phyloP scores from a whole-genome alignment of 2,888 invertebrate genomes.

The Caenorhabditis sulstoni region DNA sequence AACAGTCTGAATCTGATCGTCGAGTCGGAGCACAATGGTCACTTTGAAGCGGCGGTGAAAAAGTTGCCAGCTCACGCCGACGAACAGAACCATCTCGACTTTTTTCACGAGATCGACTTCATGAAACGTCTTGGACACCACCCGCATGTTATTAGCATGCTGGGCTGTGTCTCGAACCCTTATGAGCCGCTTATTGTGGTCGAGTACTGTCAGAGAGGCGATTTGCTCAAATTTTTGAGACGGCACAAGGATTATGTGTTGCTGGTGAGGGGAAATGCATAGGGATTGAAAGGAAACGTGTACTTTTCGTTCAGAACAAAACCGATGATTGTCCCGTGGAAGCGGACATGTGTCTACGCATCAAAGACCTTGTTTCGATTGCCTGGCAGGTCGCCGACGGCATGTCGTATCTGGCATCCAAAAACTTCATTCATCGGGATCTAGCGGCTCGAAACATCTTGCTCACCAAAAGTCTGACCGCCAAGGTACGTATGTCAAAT shows the following conservation, averaged over 20 bases:
- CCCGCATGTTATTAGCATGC: constrained; percentile 71
- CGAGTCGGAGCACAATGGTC: constrained; percentile 60
- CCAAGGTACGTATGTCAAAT: constrained; percentile 61
- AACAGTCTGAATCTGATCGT: constrained; percentile 50
- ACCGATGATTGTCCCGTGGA: constrained; percentile 68
- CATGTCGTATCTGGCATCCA: constrained; percentile 70
- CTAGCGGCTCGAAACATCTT: constrained; percentile 72
- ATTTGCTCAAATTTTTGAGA: constrained; percentile 69
- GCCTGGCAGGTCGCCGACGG: constrained; percentile 75
- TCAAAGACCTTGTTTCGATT: constrained; percentile 73
- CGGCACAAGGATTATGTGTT: constrained; percentile 63
- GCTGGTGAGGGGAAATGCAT: constrained; percentile 28
- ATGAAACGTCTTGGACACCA: constrained; percentile 76
- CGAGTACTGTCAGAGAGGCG: constrained; percentile 73
- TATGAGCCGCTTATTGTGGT: constrained; percentile 72
- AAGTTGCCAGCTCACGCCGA: constrained; percentile 73
- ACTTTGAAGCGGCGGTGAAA: constrained; percentile 72
- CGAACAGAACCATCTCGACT: constrained; percentile 69
- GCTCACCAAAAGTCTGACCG: constrained; percentile 69
- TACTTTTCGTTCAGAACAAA: constrained; percentile 37
- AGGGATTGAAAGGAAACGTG: not conserved
- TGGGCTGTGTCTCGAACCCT: constrained; percentile 71
- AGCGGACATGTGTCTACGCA: constrained; percentile 66
- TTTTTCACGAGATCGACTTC: constrained; percentile 75
- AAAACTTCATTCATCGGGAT: constrained; percentile 73